Evolutionary conservation across 2,113 vertebrate genomes (phyloP), one percentile per base, ranked within the genome.

Genomic region (Vidua chalybeata): DNA sequence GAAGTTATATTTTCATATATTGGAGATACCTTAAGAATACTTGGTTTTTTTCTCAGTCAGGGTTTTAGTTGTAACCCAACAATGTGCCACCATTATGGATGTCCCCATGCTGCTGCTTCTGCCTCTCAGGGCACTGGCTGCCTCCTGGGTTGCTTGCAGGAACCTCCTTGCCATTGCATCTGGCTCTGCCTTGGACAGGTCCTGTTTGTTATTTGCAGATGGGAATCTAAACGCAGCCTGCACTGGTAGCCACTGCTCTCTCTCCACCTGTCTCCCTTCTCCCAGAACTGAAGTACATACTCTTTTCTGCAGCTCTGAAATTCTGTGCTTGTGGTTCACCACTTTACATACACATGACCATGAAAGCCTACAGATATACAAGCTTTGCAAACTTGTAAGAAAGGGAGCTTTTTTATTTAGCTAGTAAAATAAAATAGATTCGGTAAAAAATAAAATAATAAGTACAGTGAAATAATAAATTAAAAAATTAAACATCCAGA

Each of bases 301-400:
- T 4, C 35, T 71, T 35, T 68, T 26, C 54, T 55, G 63, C 4
- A 3, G 18, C 46, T 71, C 24, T 84, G 58, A 41, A n/a, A 54
- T 73, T 79, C 21, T 79, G 54, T 77, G 54, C 49, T 58, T 73
- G 10, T 35, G 11, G 15, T 67, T 86, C 59, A 84, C n/a, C n/a
- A 24, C 18, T 88, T 91, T 23, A 30, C 0, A 0, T 76, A 23
- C 58, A 13, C 8, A 0, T 30, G 22, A 37, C 28, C 7, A 1
- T 22, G 16, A 46, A 58, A 80, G 51, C 79, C 39, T 81, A 35
- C 31, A 62, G 12, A 24, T 71, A 5, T 0, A 59, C 11, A n/a
- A 39, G n/a, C 51, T 76, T 87, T 79, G 54, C 51, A 45, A 18
- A 54, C 20, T 43, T 71, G 27, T 58, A 58, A 76, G 27, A 66